Conservation (phyloP, 2,797 vertebrate genomes). For the Columba guinea region DNA sequence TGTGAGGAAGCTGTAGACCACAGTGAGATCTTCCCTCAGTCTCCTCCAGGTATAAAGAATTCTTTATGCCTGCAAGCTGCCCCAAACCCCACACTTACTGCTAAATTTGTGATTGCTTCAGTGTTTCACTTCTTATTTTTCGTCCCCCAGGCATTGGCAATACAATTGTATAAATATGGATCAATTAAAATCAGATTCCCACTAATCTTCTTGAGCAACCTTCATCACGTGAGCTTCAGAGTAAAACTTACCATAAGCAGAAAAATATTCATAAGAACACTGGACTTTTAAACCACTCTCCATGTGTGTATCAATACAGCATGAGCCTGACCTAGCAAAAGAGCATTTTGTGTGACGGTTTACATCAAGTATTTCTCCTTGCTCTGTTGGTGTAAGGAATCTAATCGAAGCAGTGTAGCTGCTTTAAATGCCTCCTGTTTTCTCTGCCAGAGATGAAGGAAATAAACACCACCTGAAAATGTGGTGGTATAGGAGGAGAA, state of each 20-base stretch:
- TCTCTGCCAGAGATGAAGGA: neutral
- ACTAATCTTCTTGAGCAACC: neutral
- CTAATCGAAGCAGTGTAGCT: neutral
- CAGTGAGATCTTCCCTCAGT: no score
- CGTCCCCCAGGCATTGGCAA: neutral
- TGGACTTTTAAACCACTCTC: neutral
- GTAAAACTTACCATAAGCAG: neutral
- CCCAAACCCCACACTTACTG: neutral
- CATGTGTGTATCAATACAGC: neutral
- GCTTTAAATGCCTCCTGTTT: neutral
- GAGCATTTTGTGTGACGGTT: neutral
- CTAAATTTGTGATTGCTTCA: neutral
- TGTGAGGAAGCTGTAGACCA: no score
- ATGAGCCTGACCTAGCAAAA: neutral
- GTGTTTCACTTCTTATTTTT: neutral
- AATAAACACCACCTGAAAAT: neutral
- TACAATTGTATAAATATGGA: neutral
- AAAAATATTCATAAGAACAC: neutral
- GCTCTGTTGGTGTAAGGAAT: neutral
- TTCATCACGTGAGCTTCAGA: neutral
- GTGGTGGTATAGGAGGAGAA: neutral
- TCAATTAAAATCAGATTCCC: neutral
- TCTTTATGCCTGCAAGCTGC: neutral
- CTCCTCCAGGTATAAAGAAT: neutral
- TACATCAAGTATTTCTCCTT: neutral